Base-by-base conservation (phyloP, 2,888 invertebrate genomes). In the Euproctis similis region DNA sequence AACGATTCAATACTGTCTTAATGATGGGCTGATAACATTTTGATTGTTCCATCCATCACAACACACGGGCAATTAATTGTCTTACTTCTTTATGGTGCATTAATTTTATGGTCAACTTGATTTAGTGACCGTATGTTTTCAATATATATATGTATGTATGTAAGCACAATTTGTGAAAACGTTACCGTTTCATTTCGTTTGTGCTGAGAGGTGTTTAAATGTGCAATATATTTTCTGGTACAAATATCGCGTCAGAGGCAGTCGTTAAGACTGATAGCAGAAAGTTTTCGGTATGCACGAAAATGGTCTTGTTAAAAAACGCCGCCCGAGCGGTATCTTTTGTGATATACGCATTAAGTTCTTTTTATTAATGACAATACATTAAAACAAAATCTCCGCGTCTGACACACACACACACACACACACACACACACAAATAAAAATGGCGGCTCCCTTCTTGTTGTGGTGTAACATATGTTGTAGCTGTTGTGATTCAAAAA, bases 1-100 rank as follows among this genome's bases (percentile, higher is more conserved):
- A 80, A 81, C 71, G 70, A 70, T 77, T 76, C 81, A 81, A 76
- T 80, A 48, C 69, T 47, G 54, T 61, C 76, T 71, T 78, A 81
- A 81, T 82, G 76, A 78, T 71, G 73, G 78, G 62, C 64, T 59
- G 77, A 81, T 80, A 81, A 81, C 75, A 80, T 75, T 71, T 78
- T 75, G 76, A 81, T 72, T 67, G 75, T 67, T 65, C 59, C 61
- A 68, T 75, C 72, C 74, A 66, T 78, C 75, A 74, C 65, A 64
- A 61, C 59, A 58, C 59, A 56, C 44, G 53, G 44, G 72, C 69
- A 76, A 81, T 81, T 80, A 80, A 78, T 80, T 71, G 63, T 42
- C 46, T 43, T 58, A 61, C 61, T 65, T 65, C 21, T 68, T 68
- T 72, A 77, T 76, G 67, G 56, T 61, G 53, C n/a, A n/a, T n/a